These are phyloP conservation scores for Megaptera novaeangliae DNA, from an alignment of 2,113 vertebrate genomes.

Conservation along the genomic window DNA sequence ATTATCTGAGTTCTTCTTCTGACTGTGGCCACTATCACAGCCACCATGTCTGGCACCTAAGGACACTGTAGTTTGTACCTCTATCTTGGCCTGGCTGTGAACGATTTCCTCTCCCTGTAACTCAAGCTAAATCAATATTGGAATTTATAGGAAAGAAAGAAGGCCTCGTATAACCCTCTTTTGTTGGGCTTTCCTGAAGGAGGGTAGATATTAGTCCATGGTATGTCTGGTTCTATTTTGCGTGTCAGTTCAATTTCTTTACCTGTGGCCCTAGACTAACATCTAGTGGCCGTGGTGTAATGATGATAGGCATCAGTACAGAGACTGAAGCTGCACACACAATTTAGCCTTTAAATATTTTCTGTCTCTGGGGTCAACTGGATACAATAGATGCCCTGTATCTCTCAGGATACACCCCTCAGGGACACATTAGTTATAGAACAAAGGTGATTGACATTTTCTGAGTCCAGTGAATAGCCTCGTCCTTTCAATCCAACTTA, in stretches of 20 bases:
- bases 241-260: background rate
- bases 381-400: background rate
- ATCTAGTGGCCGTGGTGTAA: background rate
- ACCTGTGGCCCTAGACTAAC: constrained; percentile 30
- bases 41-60: background rate
- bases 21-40: accelerated
- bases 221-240: background rate
- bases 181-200: background rate
- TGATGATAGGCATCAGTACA: background rate
- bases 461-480: background rate
- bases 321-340: background rate
- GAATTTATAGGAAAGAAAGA: background rate
- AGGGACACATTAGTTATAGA: background rate
- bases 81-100: background rate
- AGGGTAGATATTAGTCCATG: background rate
- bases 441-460: background rate
- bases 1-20: background rate
- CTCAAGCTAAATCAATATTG: background rate
- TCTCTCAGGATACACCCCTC: background rate
- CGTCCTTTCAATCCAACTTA: background rate
- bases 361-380: background rate
- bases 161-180: background rate
- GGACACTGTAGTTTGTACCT: background rate
- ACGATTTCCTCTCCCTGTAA: background rate
- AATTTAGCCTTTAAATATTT: background rate